phyloP scores from a whole-genome alignment of 2,113 vertebrate species.

The Crotalus helleri region DNA sequence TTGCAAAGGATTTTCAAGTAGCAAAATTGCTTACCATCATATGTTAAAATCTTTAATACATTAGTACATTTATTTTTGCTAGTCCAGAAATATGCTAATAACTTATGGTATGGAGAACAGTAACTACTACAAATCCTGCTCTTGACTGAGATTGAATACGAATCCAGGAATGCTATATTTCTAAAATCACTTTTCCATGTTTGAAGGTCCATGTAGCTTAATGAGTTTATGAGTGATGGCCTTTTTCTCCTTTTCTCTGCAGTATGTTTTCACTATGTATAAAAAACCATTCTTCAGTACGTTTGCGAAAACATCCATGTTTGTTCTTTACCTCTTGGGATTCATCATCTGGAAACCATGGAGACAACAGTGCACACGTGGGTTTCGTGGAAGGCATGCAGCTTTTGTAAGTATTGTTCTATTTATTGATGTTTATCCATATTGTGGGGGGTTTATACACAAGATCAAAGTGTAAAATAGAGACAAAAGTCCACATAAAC shows the following conservation, averaged over 20 bases:
- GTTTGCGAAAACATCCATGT: conserved; percentile 97
- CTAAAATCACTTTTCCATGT: neutral
- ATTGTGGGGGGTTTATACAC: neutral
- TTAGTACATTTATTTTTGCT: neutral
- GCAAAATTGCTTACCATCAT: neutral
- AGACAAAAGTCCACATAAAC: neutral
- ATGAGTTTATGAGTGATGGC: neutral
- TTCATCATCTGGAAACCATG: conserved; percentile 96
- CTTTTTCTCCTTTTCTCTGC: conserved; percentile 52
- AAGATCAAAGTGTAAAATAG: neutral
- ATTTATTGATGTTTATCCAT: conserved; percentile 6
- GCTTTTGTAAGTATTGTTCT: conserved; percentile 78
- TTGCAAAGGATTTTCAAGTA: neutral
- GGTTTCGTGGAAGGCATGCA: conserved; percentile 77
- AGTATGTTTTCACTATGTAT: conserved; percentile 96
- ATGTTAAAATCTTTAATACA: neutral
- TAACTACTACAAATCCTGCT: neutral
- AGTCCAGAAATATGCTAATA: neutral
- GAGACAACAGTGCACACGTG: conserved; percentile 89
- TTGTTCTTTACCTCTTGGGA: conserved; percentile 91
- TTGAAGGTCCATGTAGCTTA: neutral
- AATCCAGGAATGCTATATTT: neutral
- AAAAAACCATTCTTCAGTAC: conserved; percentile 99
- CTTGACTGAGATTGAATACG: neutral
- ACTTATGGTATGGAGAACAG: neutral